phyloP scores from a whole-genome alignment of 2,888 invertebrate genomes.

The Ectemnius continuus region DNA sequence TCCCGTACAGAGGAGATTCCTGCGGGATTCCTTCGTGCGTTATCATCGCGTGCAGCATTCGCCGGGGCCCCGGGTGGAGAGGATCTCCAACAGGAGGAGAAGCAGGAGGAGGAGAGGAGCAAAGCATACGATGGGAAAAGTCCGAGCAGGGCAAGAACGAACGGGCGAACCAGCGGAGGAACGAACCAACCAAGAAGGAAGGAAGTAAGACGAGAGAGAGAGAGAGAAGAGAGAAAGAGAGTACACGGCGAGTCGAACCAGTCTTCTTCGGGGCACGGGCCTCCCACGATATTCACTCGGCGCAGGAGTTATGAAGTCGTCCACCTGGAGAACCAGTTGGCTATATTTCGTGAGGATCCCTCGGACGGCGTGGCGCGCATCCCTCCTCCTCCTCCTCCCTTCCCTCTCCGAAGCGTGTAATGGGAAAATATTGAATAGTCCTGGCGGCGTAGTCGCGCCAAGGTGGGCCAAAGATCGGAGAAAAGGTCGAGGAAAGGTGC shows the following conservation, averaged over 20 bases:
- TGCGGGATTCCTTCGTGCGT: conserved; percentile 68
- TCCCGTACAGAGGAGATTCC: conserved; percentile 67
- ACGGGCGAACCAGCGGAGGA: no score
- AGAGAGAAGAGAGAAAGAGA: conserved; percentile 16
- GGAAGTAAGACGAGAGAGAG: conserved; percentile 10
- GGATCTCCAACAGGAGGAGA: not conserved
- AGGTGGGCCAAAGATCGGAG: conserved; percentile 47
- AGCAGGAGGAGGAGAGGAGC: conserved; percentile 1
- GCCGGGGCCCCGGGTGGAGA: conserved; percentile 24
- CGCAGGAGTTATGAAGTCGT: conserved; percentile 73
- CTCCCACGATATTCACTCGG: conserved; percentile 69
- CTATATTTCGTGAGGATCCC: conserved; percentile 63
- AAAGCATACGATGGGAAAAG: conserved; percentile 50
- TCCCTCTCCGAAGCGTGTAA: conserved; percentile 44
- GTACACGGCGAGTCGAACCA: conserved; percentile 46
- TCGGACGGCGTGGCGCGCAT: conserved; percentile 40
- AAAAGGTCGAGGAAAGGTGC: conserved; percentile 44
- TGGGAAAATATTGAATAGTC: conserved; percentile 65
- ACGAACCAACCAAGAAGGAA: not conserved
- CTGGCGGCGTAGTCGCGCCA: conserved; percentile 21
- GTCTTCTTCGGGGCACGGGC: conserved; percentile 59
- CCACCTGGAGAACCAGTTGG: conserved; percentile 68
- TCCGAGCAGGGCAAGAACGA: conserved; percentile 12
- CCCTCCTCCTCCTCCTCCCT: no score
- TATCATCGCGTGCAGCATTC: conserved; percentile 71